A percentile compares a stretch with the other conserved stretches of the same genome.
phyloP scores from a whole-genome alignment of 1,140 invertebrate genomes.

The Acromyrmex charruanus region DNA sequence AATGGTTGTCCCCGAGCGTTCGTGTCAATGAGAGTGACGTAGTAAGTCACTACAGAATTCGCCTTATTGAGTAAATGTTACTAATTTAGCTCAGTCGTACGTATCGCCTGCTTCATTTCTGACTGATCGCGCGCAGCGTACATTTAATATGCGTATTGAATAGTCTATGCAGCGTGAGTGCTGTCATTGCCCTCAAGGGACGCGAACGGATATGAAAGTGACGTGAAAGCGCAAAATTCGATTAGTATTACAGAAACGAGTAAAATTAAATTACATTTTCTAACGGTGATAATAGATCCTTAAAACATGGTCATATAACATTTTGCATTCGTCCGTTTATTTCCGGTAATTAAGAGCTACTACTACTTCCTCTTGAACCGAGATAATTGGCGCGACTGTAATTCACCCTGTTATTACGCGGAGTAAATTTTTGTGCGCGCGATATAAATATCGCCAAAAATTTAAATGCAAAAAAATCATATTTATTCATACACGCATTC shows the following conservation, averaged over 20 bases:
- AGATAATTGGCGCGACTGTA: conserved; percentile 13
- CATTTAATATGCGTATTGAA: conserved; percentile 35
- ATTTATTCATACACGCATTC: background rate
- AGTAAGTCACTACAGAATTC: conserved; percentile 46
- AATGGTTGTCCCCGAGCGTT: conserved; percentile 27
- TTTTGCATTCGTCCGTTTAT: background rate
- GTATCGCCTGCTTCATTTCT: conserved; percentile 59
- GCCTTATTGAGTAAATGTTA: conserved; percentile 60
- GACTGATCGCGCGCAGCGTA: conserved; percentile 17
- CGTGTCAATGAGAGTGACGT: conserved; percentile 27
- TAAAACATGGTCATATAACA: background rate
- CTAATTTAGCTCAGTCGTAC: conserved; percentile 58
- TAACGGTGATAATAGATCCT: conserved; percentile 17
- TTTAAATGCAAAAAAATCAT: conserved; percentile 22
- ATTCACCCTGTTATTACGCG: background rate
- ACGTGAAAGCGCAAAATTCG: conserved; percentile 57
- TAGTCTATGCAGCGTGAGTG: background rate
- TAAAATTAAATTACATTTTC: conserved; percentile 22
- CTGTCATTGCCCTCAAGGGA: conserved; percentile 53
- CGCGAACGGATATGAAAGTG: conserved; percentile 47
- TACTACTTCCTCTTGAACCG: background rate
- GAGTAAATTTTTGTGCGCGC: conserved; percentile 4
- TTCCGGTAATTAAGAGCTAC: conserved; percentile 35
- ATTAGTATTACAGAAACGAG: conserved; percentile 45
- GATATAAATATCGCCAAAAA: conserved; percentile 35